A percentile compares a stretch with the other conserved stretches of the same genome.
phyloP scores from a whole-genome alignment of 2,888 invertebrate genomes.

The Girardia tigrina region DNA sequence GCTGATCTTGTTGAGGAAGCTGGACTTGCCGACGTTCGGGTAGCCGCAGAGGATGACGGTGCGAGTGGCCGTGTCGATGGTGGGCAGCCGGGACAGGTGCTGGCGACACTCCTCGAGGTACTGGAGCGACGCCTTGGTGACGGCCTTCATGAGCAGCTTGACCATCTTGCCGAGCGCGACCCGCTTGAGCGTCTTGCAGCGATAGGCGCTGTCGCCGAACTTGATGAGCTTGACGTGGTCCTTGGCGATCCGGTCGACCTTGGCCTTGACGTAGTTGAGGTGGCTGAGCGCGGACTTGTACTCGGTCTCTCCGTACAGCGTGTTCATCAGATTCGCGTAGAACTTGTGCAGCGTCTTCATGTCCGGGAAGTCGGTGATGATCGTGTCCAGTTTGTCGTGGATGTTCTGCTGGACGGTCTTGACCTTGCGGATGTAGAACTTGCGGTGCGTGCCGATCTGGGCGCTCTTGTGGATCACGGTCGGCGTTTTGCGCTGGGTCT shows the following conservation, averaged over 20 bases:
- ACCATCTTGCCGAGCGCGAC: constrained; percentile 95
- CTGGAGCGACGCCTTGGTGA: constrained; percentile 64
- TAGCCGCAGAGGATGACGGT: constrained; percentile 95
- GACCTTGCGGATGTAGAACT: constrained; percentile 90
- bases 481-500: constrained; percentile 95
- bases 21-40: constrained; percentile 82
- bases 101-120: constrained; percentile 84
- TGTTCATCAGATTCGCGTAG: constrained; percentile 97
- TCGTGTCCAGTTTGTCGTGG: constrained; percentile 82
- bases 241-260: constrained; percentile 89
- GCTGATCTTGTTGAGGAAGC: constrained; percentile 97
- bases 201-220: constrained; percentile 89
- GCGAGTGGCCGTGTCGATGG: constrained; percentile 91
- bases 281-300: constrained; percentile 95
- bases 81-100: constrained; percentile 87
- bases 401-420: constrained; percentile 92
- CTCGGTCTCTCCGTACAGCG: constrained; percentile 94
- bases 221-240: constrained; percentile 87
- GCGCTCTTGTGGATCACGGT: constrained; percentile 93
- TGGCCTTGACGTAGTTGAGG: constrained; percentile 83
- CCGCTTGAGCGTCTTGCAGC: constrained; percentile 90
- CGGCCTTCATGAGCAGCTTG: constrained; percentile 88
- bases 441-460: constrained; percentile 83
- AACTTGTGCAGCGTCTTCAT: constrained; percentile 81
- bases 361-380: constrained; percentile 93